Evolutionary conservation across 2,888 invertebrate genomes (phyloP).

Genomic region (Tetrapedia diversipes): DNA sequence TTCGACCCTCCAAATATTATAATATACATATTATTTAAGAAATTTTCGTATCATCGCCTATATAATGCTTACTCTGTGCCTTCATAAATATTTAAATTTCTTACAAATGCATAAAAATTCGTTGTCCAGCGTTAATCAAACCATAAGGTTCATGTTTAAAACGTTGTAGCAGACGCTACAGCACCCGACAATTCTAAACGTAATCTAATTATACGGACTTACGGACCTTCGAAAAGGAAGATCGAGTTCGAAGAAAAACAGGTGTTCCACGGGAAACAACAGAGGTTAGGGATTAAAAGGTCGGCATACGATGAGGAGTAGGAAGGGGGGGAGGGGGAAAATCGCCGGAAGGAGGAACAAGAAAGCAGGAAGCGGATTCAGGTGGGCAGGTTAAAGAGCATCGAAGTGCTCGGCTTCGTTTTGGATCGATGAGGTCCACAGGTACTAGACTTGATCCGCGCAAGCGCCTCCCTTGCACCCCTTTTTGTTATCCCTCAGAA

Average conservation of each 20-base stretch:
- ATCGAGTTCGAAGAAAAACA: neutral
- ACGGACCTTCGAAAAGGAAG: neutral
- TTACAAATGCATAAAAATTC: too few species aligned
- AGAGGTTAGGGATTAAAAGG: neutral
- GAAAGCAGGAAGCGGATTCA: conserved; percentile 29
- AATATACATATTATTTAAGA: too few species aligned
- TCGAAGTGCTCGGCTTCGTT: conserved; percentile 61
- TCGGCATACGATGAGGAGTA: too few species aligned
- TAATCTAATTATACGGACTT: neutral
- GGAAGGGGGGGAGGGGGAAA: neutral
- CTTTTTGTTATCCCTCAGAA: conserved; percentile 58
- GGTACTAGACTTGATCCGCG: conserved; percentile 80
- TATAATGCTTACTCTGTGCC: too few species aligned
- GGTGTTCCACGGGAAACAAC: neutral
- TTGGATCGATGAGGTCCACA: conserved; percentile 82
- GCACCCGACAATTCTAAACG: too few species aligned
- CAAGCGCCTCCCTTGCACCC: conserved; percentile 76
- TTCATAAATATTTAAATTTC: too few species aligned
- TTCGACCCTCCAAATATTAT: too few species aligned
- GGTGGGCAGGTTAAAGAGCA: conserved; percentile 66
- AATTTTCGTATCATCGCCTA: too few species aligned
- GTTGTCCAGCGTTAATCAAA: too few species aligned
- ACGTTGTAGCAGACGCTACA: too few species aligned
- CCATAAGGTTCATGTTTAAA: too few species aligned
- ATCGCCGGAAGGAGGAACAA: conserved; percentile 8